Evolutionary conservation across 92 coral and sea anemone species (phyloP).

Genomic region (Porites cylindrica): DNA sequence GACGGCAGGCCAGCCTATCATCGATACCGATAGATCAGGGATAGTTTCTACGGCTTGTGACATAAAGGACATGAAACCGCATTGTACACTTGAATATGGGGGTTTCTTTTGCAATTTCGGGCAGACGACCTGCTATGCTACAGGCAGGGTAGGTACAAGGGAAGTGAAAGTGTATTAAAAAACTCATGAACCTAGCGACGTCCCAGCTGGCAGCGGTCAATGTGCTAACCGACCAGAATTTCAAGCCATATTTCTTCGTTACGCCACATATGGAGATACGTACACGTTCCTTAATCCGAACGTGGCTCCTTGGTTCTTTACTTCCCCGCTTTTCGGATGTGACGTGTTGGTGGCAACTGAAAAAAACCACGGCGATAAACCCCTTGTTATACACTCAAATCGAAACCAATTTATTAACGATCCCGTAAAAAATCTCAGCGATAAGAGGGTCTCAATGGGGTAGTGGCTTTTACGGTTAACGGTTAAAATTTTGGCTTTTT

Average conservation of each 20-base stretch:
- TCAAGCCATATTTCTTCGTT: not conserved
- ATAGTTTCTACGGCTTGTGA: not conserved
- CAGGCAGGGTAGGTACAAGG: not conserved
- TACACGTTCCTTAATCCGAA: not conserved
- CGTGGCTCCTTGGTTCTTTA: not conserved
- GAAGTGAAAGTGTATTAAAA: not conserved
- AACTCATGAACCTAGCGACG: not conserved
- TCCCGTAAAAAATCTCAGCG: not conserved
- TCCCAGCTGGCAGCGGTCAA: not conserved
- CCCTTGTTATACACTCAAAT: not conserved
- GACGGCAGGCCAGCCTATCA: not conserved
- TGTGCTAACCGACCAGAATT: not conserved
- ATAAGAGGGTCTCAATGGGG: too few species aligned
- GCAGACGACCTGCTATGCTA: not conserved
- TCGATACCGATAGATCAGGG: not conserved
- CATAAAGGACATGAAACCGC: not conserved
- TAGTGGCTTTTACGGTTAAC: too few species aligned
- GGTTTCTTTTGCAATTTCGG: not conserved
- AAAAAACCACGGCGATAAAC: not conserved
- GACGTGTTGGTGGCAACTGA: not conserved
- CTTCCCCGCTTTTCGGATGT: not conserved
- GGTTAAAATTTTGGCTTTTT: too few species aligned
- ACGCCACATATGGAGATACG: not conserved
- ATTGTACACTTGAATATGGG: not conserved
- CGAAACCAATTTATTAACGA: too few species aligned